Percentiles rank a stretch among this genome's conserved stretches.
phyloP scores from a whole-genome alignment of 2,797 vertebrate genomes.

The Acropternis orthonyx region DNA sequence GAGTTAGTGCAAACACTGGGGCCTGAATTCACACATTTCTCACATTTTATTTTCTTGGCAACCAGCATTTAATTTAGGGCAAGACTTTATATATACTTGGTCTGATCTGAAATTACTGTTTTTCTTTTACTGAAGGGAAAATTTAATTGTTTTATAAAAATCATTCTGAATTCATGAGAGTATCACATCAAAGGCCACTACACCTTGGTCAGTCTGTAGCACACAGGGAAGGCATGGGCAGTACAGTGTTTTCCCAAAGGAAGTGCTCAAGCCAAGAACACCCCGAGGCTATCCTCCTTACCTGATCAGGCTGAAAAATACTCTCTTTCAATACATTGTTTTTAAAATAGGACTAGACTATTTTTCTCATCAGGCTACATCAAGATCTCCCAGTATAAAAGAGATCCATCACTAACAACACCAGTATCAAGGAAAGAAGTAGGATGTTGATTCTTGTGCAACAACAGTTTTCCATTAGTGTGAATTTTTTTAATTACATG shows the following conservation, averaged over 20 bases:
- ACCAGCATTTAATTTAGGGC: not conserved
- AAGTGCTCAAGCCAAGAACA: not conserved
- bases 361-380: not conserved
- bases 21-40: not conserved
- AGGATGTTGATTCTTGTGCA: not conserved
- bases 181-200: not conserved
- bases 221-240: not conserved
- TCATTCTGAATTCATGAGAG: not conserved
- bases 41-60: not conserved
- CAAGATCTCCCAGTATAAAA: not conserved
- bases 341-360: not conserved
- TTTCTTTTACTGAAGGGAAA: not conserved
- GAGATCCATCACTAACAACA: not conserved
- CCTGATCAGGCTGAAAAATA: not conserved
- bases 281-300: not conserved
- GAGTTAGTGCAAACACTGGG: not conserved
- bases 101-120: not conserved
- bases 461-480: conserved; percentile 5
- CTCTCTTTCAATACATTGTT: not conserved
- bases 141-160: not conserved
- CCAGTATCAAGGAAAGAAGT: not conserved
- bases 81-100: not conserved
- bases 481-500: conserved; percentile 9
- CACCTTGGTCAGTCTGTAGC: not conserved
- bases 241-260: not conserved